Evolutionary conservation across 2,888 invertebrate species (phyloP).

Genomic region (Euphydryas editha): DNA sequence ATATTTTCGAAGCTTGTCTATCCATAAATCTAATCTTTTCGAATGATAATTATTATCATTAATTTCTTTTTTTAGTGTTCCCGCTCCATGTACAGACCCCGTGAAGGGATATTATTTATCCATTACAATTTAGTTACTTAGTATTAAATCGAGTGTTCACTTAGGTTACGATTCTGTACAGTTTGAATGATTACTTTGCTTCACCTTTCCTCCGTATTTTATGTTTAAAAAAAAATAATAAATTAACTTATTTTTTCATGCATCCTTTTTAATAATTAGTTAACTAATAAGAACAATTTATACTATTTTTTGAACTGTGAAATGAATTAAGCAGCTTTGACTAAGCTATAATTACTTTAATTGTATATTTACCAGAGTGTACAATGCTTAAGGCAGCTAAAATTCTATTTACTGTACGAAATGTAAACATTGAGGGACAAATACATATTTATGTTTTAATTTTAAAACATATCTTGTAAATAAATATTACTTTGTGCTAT

Average conservation of each 20-base stretch:
- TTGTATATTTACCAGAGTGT: neutral
- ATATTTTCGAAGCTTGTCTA: neutral
- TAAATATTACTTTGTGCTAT: slow-evolving; percentile 13
- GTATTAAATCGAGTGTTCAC: slow-evolving; percentile 31
- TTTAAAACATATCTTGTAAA: slow-evolving; percentile 7
- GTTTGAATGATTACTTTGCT: slow-evolving; percentile 10
- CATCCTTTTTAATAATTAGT: neutral
- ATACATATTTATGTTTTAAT: neutral
- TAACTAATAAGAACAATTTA: too few species aligned
- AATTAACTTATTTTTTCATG: neutral
- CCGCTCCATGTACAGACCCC: slow-evolving; percentile 6
- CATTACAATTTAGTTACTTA: slow-evolving; percentile 59
- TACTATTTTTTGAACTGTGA: too few species aligned
- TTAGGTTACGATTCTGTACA: slow-evolving; percentile 18
- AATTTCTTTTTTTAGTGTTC: neutral
- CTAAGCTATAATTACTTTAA: neutral
- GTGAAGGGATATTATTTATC: slow-evolving; percentile 36
- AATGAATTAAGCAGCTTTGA: too few species aligned
- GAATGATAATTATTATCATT: neutral
- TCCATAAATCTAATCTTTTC: neutral
- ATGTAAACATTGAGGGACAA: neutral
- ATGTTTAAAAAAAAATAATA: neutral
- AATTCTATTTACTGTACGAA: neutral
- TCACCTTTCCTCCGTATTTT: neutral
- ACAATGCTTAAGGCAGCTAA: neutral